Conservation (phyloP, 2,113 vertebrate genomes). For the Chionomys nivalis region DNA sequence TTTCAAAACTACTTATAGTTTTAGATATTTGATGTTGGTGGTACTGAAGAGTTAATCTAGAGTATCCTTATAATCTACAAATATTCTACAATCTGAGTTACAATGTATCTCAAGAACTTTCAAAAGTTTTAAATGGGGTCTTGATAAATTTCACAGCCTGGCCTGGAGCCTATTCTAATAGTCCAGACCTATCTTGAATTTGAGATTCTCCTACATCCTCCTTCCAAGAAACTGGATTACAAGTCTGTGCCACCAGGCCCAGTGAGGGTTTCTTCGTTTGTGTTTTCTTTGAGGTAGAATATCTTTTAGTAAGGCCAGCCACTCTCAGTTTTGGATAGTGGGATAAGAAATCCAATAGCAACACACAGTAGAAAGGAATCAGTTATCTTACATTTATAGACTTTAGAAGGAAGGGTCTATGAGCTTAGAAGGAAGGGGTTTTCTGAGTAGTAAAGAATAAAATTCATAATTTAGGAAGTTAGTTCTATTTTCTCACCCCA, state of each 20-base stretch:
- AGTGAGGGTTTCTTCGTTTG: background rate
- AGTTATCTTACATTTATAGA: background rate
- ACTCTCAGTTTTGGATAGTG: no score
- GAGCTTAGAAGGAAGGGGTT: background rate
- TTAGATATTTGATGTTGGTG: background rate
- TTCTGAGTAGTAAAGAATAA: no score
- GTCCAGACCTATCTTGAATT: background rate
- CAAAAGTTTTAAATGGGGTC: background rate
- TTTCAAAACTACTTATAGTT: background rate
- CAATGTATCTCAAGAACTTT: background rate
- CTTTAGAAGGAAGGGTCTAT: background rate
- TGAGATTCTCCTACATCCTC: background rate
- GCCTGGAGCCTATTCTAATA: background rate
- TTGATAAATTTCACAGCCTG: background rate
- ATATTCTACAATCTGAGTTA: background rate
- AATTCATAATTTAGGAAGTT: background rate
- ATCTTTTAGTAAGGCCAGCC: background rate
- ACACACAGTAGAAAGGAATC: background rate
- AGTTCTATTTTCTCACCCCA: background rate
- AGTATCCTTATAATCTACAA: background rate
- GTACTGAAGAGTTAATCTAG: background rate
- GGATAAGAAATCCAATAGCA: background rate
- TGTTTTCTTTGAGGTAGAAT: background rate
- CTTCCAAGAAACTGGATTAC: background rate
- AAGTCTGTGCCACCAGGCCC: background rate